Conservation (phyloP, 2,113 vertebrate species). For the Rousettus leschenaultii region DNA sequence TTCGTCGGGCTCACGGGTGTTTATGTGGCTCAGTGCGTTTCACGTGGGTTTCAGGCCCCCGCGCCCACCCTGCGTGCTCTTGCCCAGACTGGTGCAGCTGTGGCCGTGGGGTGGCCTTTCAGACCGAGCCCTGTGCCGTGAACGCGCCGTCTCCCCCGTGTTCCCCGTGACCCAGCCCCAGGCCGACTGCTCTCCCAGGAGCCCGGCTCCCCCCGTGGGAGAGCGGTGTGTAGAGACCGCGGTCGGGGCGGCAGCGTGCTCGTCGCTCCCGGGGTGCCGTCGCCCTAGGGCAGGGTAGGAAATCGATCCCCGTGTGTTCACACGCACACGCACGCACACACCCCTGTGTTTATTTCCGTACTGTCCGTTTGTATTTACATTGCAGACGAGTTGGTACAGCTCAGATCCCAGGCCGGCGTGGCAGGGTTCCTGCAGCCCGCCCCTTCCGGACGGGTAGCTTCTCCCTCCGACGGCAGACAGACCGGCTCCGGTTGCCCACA, state of each 20-base stretch:
- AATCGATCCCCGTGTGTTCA: fast-evolving
- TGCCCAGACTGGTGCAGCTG: not conserved
- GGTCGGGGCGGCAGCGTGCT: not conserved
- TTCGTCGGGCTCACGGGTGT: not conserved
- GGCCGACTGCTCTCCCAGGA: not conserved
- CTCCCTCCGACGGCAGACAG: not conserved
- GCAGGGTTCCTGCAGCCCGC: not conserved
- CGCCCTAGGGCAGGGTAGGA: not conserved
- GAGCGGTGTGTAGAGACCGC: not conserved
- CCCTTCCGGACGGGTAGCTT: not conserved
- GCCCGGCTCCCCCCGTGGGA: not conserved
- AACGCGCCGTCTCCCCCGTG: not conserved
- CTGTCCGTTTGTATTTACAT: not conserved
- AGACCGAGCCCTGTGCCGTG: not conserved
- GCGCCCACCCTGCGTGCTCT: fast-evolving
- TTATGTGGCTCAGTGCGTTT: no score
- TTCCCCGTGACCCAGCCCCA: not conserved
- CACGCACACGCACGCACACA: no score
- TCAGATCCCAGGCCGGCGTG: not conserved
- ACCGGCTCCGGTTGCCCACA: not conserved
- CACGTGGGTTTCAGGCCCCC: not conserved
- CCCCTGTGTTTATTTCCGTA: not conserved
- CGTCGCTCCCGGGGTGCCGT: not conserved
- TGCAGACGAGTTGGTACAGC: not conserved
- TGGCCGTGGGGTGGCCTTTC: not conserved